Evolutionary conservation across 1,140 invertebrate species (phyloP), one percentile per base, ranked within the genome.

Genomic region (Brachionus rotundiformis): DNA sequence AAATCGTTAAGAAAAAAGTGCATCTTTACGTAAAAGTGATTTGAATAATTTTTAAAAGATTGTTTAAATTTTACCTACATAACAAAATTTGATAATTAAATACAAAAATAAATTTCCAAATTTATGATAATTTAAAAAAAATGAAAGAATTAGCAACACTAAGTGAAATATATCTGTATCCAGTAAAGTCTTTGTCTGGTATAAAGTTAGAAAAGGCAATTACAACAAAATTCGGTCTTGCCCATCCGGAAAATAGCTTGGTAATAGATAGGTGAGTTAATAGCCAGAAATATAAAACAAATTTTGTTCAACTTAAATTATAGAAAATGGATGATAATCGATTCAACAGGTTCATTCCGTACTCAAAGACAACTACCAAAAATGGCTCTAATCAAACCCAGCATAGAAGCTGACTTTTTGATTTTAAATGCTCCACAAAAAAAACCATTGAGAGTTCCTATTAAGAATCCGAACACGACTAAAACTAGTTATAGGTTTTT

Each of bases 251-350:
- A 0, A 68, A 81, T 81, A 19, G 16, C 1, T 2, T 47, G 6
- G 33, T 81, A 3, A n/a, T 29, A 5, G 54, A 81, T 47, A 81
- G 77, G 77, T 81, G 31, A 8, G 2, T n/a, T 16, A 59, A 54
- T 31, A 2, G n/a, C n/a, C n/a, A n/a, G n/a, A n/a, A n/a, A n/a
- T n/a, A n/a, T n/a, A n/a, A n/a, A n/a, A n/a, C n/a, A n/a, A n/a
- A n/a, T n/a, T n/a, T n/a, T n/a, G n/a, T n/a, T n/a, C n/a, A n/a
- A n/a, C n/a, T n/a, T n/a, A n/a, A n/a, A n/a, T n/a, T n/a, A n/a
- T 6, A 81, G 79, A 81, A 63, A 65, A 68, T 81, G 79, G 79
- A 81, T 81, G 79, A 33, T 81, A 47, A 19, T 81, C 11, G 47
- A 81, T 39, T 11, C 29, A 16, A 54, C 63, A 11, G 79, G 79